These are phyloP conservation scores for Standfussiana lucernea DNA, from an alignment of 2,888 invertebrate species.

Conservation along the genomic window DNA sequence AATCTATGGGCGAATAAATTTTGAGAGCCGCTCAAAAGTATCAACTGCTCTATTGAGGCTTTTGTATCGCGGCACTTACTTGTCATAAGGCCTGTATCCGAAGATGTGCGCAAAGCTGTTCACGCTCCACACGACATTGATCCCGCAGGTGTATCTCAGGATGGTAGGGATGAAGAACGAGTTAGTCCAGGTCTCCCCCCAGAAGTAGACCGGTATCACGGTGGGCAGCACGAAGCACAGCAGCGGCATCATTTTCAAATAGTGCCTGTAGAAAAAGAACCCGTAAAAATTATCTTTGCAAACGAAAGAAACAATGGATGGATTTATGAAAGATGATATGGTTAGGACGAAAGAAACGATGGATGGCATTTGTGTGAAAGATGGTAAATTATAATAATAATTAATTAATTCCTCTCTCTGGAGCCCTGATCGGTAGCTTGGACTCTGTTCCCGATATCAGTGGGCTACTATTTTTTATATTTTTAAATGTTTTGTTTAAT, in stretches of 20 bases:
- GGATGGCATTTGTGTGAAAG: not conserved
- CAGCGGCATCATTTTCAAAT: conserved; percentile 94
- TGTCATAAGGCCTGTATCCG: conserved; percentile 97
- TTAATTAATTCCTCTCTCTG: no score
- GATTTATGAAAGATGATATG: no score
- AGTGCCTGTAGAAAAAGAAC: conserved; percentile 88
- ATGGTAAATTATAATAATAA: not conserved
- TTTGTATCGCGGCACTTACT: conserved; percentile 84
- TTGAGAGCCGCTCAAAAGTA: not conserved
- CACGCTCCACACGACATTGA: conserved; percentile 97
- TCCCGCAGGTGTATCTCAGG: conserved; percentile 93
- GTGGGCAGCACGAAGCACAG: conserved; percentile 96
- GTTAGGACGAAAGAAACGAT: not conserved
- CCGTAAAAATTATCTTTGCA: not conserved
- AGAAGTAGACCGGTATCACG: conserved; percentile 94
- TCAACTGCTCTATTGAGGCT: not conserved
- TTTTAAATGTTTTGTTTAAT: no score
- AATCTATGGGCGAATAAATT: not conserved
- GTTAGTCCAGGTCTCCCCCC: conserved; percentile 93
- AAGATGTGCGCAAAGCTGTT: conserved; percentile 98
- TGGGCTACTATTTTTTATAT: no score
- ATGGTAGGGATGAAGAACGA: conserved; percentile 95
- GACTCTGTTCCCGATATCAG: no score
- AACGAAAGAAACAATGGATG: not conserved
- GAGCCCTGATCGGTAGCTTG: no score